Conservation (phyloP, 1,140 invertebrate species). For the Aphelenchoides avenae region DNA sequence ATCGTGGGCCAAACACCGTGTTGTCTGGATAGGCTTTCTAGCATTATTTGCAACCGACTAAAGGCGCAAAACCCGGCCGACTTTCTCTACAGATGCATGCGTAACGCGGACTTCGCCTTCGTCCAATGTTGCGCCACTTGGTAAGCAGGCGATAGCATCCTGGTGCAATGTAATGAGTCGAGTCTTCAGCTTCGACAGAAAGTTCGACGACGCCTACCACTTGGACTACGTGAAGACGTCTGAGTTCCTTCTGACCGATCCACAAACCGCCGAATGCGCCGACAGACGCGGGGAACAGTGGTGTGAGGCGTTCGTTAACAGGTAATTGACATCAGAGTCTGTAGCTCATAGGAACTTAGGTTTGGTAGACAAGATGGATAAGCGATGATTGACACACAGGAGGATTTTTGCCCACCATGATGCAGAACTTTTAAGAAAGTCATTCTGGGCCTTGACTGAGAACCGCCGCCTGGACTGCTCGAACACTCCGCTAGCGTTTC, state of each 20-base stretch:
- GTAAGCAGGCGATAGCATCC: conserved; percentile 27
- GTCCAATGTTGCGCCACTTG: conserved; percentile 50
- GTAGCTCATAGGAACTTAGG: no score
- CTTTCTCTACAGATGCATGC: conserved; percentile 39
- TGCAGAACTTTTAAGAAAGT: conserved; percentile 18
- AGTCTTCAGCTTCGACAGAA: conserved; percentile 43
- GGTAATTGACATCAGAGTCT: conserved; percentile 17
- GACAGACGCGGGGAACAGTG: conserved; percentile 38
- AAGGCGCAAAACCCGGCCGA: conserved; percentile 32
- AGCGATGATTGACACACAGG: no score
- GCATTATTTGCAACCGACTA: conserved; percentile 35
- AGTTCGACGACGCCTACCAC: conserved; percentile 1
- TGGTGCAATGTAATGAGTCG: conserved; percentile 19
- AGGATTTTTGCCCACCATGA: not conserved
- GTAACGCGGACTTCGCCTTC: conserved; percentile 49
- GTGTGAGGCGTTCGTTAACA: conserved; percentile 39
- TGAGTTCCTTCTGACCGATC: conserved; percentile 30
- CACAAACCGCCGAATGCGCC: conserved; percentile 29
- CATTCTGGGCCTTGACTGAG: conserved; percentile 19
- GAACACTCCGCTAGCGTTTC: conserved; percentile 48
- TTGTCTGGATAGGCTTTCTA: conserved; percentile 46
- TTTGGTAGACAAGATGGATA: no score
- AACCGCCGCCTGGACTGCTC: conserved; percentile 34
- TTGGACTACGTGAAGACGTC: conserved; percentile 38
- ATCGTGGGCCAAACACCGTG: conserved; percentile 48